Base-by-base conservation (phyloP, 2,797 vertebrate genomes). In the Sebastes nivosus region DNA sequence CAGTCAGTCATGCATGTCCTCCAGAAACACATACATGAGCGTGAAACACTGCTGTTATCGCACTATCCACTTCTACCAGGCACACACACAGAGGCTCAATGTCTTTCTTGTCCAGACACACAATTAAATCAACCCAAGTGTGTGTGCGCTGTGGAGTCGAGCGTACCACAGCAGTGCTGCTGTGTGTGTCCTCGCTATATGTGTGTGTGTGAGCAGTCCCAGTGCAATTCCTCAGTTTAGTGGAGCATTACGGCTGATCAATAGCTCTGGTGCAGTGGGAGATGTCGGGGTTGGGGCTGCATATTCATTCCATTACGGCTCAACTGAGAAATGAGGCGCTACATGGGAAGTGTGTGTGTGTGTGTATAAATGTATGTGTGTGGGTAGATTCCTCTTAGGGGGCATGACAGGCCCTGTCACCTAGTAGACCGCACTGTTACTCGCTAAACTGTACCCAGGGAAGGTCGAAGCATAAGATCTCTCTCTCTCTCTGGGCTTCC, bases 241-340 rank as follows among this genome's bases (percentile, higher is more conserved):
- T 90, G 89, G 92, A 95, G 95, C 94, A 93, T 95, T 93, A 94
- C 89, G n/a, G 82, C 86, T 83, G 93, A 96, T 95, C 95, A 94
- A 95, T 95, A 93, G 93, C 89, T 82, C 85, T 85, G 87, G 75
- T 90, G 90, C 92, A 75, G 83, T 77, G 91, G 92, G 93, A 94
- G 89, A 84, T 78, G 81, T 83, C 52, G 50, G n/a, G 72, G 83
- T 71, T 80, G 81, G 75, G 81, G 76, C 87, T 93, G 90, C 93
- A 95, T 95, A 94, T 95, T 94, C 90, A 93, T 87, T 75, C 81
- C 86, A 89, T 89, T 84, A 88, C 57, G 12, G 80, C 81, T 87
- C 81, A 82, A 85, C 74, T 75, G 82, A 92, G 89, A 74, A 91
- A 87, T 65, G 81, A 88, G 76, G 57, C 79, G 77, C 79, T 61